phyloP scores from a whole-genome alignment of 2,797 vertebrate genomes.

The Sebastes oblongus region DNA sequence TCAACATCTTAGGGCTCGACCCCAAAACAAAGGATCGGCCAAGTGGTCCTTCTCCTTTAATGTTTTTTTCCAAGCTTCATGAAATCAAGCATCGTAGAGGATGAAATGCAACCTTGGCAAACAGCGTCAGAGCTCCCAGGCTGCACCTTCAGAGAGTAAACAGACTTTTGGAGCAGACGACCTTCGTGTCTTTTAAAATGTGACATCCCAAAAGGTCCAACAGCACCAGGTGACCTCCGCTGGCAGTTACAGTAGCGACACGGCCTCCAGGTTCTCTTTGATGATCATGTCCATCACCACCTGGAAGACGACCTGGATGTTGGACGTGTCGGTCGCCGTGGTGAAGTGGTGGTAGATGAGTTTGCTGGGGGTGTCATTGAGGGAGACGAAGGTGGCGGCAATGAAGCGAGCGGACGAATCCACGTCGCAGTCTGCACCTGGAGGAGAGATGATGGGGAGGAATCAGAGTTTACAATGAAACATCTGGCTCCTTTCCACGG shows the following conservation, averaged over 20 bases:
- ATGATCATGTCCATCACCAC: slow-evolving; percentile 87
- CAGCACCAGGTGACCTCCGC: background rate
- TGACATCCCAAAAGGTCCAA: background rate
- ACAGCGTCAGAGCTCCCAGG: background rate
- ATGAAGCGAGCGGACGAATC: slow-evolving; percentile 82
- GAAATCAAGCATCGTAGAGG: background rate
- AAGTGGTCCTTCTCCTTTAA: slow-evolving; percentile 6
- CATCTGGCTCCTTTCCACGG: background rate
- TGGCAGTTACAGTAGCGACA: slow-evolving; percentile 77
- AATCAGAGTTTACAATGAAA: background rate
- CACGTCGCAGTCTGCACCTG: slow-evolving; percentile 84
- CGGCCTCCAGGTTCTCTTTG: slow-evolving; percentile 84
- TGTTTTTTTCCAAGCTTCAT: background rate
- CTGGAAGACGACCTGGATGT: slow-evolving; percentile 85
- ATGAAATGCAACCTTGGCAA: background rate
- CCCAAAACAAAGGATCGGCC: background rate
- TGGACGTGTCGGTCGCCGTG: slow-evolving; percentile 85
- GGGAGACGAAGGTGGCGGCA: slow-evolving; percentile 75
- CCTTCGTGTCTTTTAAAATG: background rate
- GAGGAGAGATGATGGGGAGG: background rate
- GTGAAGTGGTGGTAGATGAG: slow-evolving; percentile 87
- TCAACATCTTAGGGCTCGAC: slow-evolving; percentile 2
- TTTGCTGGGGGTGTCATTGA: slow-evolving; percentile 74
- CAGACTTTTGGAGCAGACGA: background rate
- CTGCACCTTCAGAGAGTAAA: background rate